Evolutionary conservation across 1,140 invertebrate species (phyloP).

Genomic region (Lethrus apterus): DNA sequence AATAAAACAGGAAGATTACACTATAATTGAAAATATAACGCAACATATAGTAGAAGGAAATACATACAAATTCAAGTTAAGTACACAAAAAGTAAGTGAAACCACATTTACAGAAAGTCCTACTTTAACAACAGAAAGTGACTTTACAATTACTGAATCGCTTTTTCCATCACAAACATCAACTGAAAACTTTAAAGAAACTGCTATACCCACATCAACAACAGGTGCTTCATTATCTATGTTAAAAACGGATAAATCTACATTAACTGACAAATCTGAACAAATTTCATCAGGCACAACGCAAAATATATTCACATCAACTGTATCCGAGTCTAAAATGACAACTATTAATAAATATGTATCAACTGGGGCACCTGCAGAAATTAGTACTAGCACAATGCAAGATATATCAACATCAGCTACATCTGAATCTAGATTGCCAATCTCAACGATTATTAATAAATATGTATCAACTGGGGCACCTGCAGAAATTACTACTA

Average conservation of each 20-base stretch:
- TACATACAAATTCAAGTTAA: not conserved
- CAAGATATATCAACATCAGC: no score
- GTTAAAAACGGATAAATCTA: not conserved
- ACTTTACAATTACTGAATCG: no score
- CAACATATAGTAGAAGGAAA: no score
- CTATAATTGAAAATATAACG: not conserved
- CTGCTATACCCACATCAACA: not conserved
- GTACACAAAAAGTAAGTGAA: not conserved
- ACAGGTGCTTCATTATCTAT: not conserved
- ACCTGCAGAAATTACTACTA: no score
- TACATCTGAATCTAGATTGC: no score
- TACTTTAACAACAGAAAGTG: not conserved
- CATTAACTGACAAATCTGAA: not conserved
- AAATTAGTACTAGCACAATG: no score
- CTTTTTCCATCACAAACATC: conserved; percentile 12
- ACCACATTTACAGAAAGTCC: not conserved
- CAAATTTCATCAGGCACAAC: not conserved
- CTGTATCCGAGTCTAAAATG: conserved; percentile 1
- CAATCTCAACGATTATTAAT: no score
- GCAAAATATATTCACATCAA: no score
- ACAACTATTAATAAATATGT: no score
- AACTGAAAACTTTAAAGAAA: conserved; percentile 6
- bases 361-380: no score
- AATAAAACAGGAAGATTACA: no score
- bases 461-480: no score